Conservation (phyloP, 2,797 vertebrate genomes). For the Saguinus oedipus region DNA sequence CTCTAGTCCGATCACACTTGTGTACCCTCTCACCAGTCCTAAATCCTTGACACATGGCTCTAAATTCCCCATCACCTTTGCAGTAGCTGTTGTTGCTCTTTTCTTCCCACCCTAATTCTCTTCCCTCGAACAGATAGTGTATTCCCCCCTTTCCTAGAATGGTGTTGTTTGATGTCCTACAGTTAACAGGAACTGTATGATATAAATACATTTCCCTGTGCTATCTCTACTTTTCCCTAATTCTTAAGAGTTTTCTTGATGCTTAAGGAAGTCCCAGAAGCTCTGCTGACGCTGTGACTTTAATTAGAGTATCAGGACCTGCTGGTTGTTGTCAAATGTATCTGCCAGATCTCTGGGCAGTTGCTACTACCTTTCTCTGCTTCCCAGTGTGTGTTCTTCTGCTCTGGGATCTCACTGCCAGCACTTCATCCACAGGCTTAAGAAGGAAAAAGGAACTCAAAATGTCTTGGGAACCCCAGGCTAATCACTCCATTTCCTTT, state of each 20-base stretch:
- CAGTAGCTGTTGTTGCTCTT: neutral
- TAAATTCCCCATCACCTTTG: neutral
- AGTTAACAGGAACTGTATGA: neutral
- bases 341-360: neutral
- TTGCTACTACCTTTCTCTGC: neutral
- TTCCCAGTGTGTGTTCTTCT: neutral
- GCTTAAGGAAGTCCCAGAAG: neutral
- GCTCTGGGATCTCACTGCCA: neutral
- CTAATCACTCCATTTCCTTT: neutral
- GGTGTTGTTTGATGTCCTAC: neutral
- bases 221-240: neutral
- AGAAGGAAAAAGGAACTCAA: neutral
- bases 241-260: neutral
- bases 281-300: neutral
- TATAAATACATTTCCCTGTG: neutral
- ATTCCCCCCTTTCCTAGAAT: neutral
- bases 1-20: neutral
- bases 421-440: neutral
- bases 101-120: rapidly evolving
- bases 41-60: neutral
- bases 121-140: neutral
- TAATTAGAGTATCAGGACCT: neutral
- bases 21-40: too few relatives aligned
- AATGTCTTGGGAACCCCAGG: neutral
- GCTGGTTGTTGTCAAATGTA: neutral